Evolutionary conservation across 2,888 invertebrate species (phyloP), one percentile per base, ranked within the genome.

Genomic region (Stegophylla sp.): DNA sequence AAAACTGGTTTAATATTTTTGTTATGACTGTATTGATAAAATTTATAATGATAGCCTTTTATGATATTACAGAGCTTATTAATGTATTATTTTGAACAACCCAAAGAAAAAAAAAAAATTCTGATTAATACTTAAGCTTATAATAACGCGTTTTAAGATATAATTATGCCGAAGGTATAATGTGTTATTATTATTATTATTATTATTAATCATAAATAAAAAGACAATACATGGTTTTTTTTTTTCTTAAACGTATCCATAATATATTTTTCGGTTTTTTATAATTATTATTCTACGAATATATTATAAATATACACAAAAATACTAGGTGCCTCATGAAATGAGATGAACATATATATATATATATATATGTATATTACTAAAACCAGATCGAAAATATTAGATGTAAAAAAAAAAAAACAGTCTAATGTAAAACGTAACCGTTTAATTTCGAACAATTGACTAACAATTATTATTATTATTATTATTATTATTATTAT

Each of bases 1-100:
- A 7, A 75, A 75, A 63, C 74, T 63, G 74, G 74, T 74, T 74
- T 48, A 20, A 53, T 13, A 26, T 45, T 43, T 9, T 10, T 43
- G 43, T 43, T 43, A 43, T 43, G 5, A 45, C 15, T 13, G 45
- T 3, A 9, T 45, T 45, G 12, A 13, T 45, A 45, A 2, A 15
- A 45, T 9, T 45, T 7, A 7, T 34, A 34, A 34, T 34, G 34
- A 34, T 34, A 5, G 34, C 7, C 34, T 34, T 34, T 34, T 34
- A 34, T 34, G 34, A 7, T 34, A 5, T 34, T 5, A 34, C 34
- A 34, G 7, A 34, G 7, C 34, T 34, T 34, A 5, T 34, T 34
- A 5, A 5, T 34, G 23, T 41, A 13, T 64, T 10, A 5, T 43
- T 41, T 15, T n/a, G n/a, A 64, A 64, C 41, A 43, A 43, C 43